Conservation (phyloP, 92 coral and sea anemone genomes). For the Heliopora coerulea region DNA sequence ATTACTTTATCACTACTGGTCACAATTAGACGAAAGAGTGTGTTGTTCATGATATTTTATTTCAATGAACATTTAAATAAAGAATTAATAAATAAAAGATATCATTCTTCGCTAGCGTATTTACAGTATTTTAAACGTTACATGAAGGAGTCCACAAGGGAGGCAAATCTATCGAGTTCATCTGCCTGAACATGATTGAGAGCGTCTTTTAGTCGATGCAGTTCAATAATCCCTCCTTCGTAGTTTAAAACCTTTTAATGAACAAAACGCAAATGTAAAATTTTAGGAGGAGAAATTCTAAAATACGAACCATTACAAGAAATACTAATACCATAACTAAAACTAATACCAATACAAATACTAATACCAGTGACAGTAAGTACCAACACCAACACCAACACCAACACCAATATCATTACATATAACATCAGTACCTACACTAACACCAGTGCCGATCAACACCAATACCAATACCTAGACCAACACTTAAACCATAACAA, state of each 20-base stretch:
- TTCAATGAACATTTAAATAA: conserved; percentile 12
- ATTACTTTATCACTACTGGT: no score
- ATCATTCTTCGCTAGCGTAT: neutral
- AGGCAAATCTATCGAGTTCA: conserved; percentile 83
- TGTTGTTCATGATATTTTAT: neutral
- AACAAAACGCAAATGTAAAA: neutral
- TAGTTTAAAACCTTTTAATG: conserved; percentile 68
- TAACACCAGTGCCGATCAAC: no score
- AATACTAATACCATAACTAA: neutral
- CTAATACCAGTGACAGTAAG: no score
- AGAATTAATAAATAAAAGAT: neutral
- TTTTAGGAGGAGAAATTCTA: neutral
- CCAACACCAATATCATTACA: no score
- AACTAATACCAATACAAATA: no score
- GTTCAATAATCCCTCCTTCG: conserved; percentile 78
- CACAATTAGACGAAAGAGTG: no score
- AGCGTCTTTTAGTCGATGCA: conserved; percentile 68
- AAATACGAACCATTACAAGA: neutral
- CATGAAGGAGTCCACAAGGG: conserved; percentile 27
- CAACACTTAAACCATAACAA: no score
- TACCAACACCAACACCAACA: no score
- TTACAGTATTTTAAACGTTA: neutral
- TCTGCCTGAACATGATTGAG: conserved; percentile 77
- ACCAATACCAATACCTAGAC: no score
- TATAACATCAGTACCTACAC: no score